Evolutionary conservation across 2,797 vertebrate species (phyloP), one percentile per base, ranked within the genome.

Genomic region (Phyllotis vaccarum): DNA sequence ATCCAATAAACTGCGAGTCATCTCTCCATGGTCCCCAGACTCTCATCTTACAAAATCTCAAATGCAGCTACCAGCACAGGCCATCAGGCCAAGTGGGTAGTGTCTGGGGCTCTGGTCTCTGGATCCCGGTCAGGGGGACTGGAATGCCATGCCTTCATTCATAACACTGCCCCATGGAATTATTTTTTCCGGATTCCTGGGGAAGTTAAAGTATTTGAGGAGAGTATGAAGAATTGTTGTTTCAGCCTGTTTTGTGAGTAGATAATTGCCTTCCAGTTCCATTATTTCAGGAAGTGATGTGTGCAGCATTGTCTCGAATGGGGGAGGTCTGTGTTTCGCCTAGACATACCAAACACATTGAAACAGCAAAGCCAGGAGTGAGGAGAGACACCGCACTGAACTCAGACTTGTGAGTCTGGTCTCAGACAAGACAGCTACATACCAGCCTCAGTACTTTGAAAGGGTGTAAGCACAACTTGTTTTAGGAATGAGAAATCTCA

Each of bases 111-210:
- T 95, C 96, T 98, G 97, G 95, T 96, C 94, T 95, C 97, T 98
- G 98, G 98, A 97, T 95, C 96, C 95, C 90, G 91, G 98, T 0
- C 91, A 95, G 98, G 98, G 98, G 98, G 98, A 95, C 97, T 89
- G 92, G 93, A 98, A 98, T 98, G 98, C 97, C 98, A 98, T 97
- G 98, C 97, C 97, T 99, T 98, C 98, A 98, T 98, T 99, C 98
- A 98, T 96, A 98, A 98, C 98, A 98, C 98, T 52, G 22, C 97
- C 98, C 98, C 98, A 98, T 97, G 98, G 98, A 98, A 98, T 98
- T 99, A 99, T 99, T 99, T 99, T 99, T 99, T 99, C 99, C 98
- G 98, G 98, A 99, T 99, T 99, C 98, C 98, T 98, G 98, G 96
- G 98, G 98, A 99, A 98, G 98, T 98, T 98, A 95, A 99, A 98